Base-by-base conservation (phyloP, 2,797 vertebrate species). In the Siniperca undulata region DNA sequence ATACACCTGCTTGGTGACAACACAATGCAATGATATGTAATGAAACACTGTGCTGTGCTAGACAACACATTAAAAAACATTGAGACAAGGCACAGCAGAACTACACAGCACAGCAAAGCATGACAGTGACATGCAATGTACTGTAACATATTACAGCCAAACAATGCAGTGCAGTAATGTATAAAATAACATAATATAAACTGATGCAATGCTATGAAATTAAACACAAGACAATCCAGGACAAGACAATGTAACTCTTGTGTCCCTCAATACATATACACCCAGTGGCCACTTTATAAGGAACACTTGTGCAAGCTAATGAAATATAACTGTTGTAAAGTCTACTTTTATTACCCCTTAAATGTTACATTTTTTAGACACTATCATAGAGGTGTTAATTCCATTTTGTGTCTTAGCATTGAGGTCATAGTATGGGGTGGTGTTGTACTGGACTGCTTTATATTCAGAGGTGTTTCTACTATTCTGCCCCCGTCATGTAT, bases 1-100 rank as follows among this genome's bases (percentile, higher is more conserved):
- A 69, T 74, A 78, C 91, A 94, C 91, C 92, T 93, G 88, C 86
- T 77, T 10, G 78, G 65, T 78, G 77, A 83, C 78, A 75, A 68
- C 71, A 74, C 86, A 83, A 36, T 70, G 85, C 81, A 80, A 69
- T 55, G 59, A 71, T 72, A 84, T 81, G 83, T 79, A 80, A 80
- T 53, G 53, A 61, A 80, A 79, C 66, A 13, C 58, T 0, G n/a
- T 11, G 42, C 56, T 6, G 59, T 27, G 61, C 46, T 19, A 61
- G 53, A 78, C 68, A 64, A 69, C 82, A 12, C 52, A 55, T 53
- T 42, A 40, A 56, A 74, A 58, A 70, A 56, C 30, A n/a, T 3
- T 12, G 20, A 65, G 67, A 79, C 11, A 60, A 72, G 44, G 64
- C 44, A 65, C 34, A 13, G 20, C 14, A 48, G 52, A 46, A 50